These are phyloP conservation scores for Carabus problematicus DNA, from an alignment of 2,888 invertebrate species.

Conservation along the genomic window DNA sequence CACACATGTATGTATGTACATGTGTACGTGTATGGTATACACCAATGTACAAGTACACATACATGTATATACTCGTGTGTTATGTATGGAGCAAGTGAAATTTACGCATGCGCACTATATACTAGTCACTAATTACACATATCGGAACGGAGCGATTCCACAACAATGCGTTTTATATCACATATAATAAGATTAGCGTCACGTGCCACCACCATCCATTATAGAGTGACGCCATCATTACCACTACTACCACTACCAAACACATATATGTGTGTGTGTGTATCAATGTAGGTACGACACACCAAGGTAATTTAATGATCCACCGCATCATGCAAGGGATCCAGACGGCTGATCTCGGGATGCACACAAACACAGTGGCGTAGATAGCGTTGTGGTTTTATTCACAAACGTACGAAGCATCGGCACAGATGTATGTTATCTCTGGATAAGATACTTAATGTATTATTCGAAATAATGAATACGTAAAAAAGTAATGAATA, in stretches of 20 bases:
- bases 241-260: neutral
- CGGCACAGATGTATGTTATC: too few species aligned
- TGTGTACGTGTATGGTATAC: neutral
- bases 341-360: neutral
- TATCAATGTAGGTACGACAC: neutral
- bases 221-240: constrained; percentile 18
- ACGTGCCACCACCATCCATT: constrained; percentile 32
- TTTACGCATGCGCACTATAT: constrained; percentile 6
- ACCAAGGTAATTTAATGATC: constrained; percentile 34
- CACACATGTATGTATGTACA: neutral
- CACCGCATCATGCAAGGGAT: constrained; percentile 18
- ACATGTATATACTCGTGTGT: neutral
- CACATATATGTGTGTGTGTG: neutral
- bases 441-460: too few species aligned
- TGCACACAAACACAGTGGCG: too few species aligned
- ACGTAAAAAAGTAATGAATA: too few species aligned
- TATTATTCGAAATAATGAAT: too few species aligned
- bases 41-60: neutral
- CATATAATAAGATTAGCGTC: constrained; percentile 41
- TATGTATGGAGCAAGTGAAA: neutral
- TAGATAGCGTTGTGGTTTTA: too few species aligned
- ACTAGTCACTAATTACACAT: constrained; percentile 40
- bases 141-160: constrained; percentile 36
- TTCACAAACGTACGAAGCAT: too few species aligned
- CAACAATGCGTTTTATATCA: constrained; percentile 43